phyloP scores from a whole-genome alignment of 1,140 invertebrate genomes.

The Aphelenchoides avenae region DNA sequence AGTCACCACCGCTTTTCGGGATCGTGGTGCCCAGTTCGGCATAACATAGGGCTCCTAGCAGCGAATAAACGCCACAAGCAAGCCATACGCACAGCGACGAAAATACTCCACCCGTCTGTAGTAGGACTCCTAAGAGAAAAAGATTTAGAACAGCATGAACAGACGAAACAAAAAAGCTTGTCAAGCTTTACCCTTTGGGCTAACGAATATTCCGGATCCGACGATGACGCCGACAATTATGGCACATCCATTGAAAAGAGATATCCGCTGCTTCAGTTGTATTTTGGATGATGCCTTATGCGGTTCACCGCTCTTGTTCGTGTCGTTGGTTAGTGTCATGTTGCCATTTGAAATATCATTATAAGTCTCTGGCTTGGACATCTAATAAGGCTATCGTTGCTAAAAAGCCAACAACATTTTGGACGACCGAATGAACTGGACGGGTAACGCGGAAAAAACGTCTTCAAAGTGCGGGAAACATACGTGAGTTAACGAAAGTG shows the following conservation, averaged over 20 bases:
- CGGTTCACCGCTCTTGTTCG: neutral
- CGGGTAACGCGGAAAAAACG: neutral
- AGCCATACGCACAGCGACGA: conserved; percentile 84
- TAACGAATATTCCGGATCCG: conserved; percentile 56
- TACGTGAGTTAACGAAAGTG: too few species aligned
- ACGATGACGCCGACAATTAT: conserved; percentile 56
- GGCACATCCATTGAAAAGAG: conserved; percentile 56
- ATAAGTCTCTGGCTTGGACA: conserved; percentile 1
- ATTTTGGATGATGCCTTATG: too few species aligned
- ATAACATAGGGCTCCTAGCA: conserved; percentile 85
- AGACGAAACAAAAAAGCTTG: too few species aligned
- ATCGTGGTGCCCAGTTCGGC: conserved; percentile 84
- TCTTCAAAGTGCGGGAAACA: too few species aligned
- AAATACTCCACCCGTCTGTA: conserved; percentile 78
- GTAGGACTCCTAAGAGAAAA: conserved; percentile 66
- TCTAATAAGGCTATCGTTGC: neutral
- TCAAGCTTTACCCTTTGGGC: conserved; percentile 43
- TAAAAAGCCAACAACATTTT: neutral
- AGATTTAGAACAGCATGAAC: neutral
- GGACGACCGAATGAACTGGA: neutral
- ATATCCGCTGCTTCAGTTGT: conserved; percentile 39
- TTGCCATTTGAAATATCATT: conserved; percentile 9
- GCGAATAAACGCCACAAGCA: conserved; percentile 76
- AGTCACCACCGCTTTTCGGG: conserved; percentile 90
- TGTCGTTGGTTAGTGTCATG: neutral